Percentiles rank a stretch among this genome's conserved stretches.
These are phyloP conservation scores for Parelbella ahira DNA, from an alignment of 2,888 invertebrate genomes.

Conservation along the genomic window DNA sequence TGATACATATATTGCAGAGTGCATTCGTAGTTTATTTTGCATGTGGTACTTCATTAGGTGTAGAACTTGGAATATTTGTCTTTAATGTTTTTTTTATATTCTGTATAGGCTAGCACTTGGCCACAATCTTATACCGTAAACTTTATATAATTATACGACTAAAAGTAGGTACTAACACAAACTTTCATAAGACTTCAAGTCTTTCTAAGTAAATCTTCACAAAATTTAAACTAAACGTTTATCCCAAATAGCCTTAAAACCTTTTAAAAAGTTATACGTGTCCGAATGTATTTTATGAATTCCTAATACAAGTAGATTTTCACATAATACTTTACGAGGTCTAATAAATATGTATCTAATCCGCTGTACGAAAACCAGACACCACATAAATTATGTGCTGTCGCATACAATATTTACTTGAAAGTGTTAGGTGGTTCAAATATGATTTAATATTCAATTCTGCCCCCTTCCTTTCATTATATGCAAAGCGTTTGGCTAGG, in stretches of 20 bases:
- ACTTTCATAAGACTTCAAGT: no score
- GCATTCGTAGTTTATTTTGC: no score
- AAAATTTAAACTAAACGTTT: no score
- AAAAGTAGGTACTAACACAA: no score
- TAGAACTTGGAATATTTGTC: no score
- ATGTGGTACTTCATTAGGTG: no score
- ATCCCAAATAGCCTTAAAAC: neutral
- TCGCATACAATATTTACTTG: slow-evolving; percentile 26
- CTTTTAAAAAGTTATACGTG: slow-evolving; percentile 9
- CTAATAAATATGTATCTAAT: slow-evolving; percentile 18
- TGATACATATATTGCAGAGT: no score
- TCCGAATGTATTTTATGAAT: slow-evolving; percentile 14
- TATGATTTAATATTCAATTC: slow-evolving; percentile 37
- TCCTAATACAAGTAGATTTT: slow-evolving; percentile 14
- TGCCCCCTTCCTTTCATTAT: slow-evolving; percentile 49
- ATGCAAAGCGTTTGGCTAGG: slow-evolving; percentile 50
- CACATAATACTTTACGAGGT: slow-evolving; percentile 7
- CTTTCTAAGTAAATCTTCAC: no score
- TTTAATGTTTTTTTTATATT: no score
- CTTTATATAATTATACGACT: no score
- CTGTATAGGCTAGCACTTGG: no score
- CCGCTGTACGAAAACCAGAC: slow-evolving; percentile 3
- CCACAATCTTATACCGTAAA: no score
- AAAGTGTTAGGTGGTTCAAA: slow-evolving; percentile 32
- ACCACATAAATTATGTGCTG: slow-evolving; percentile 24